These are phyloP conservation scores for Papilio helenus DNA, from an alignment of 1,140 invertebrate genomes.

Conservation along the genomic window DNA sequence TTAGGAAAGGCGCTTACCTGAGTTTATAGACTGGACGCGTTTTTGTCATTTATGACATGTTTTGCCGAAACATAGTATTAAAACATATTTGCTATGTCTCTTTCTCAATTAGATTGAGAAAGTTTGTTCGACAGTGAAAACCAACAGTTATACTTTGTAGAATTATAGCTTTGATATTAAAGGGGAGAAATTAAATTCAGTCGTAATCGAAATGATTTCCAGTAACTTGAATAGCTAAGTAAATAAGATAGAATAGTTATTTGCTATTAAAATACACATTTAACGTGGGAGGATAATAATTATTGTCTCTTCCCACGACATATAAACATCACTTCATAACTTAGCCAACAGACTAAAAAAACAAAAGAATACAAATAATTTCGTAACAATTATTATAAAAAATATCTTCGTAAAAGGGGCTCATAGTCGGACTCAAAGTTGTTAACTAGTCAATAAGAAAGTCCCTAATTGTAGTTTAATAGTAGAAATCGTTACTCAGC, in stretches of 20 bases:
- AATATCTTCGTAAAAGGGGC: no score
- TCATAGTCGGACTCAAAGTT: no score
- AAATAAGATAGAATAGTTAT: neutral
- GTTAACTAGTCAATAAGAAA: no score
- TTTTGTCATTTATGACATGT: neutral
- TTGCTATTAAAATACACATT: neutral
- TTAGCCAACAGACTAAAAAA: neutral
- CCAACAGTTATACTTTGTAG: neutral
- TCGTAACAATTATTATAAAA: no score
- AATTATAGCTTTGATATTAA: neutral
- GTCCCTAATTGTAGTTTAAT: no score
- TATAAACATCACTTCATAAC: neutral
- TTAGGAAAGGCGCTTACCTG: slow-evolving; percentile 21
- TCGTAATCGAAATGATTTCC: neutral
- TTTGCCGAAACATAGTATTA: neutral
- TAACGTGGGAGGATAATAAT: neutral
- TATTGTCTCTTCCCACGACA: neutral
- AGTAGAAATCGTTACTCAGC: no score
- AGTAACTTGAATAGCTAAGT: neutral
- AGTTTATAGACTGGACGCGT: neutral
- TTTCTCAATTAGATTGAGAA: no score
- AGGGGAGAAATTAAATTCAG: neutral
- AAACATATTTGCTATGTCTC: neutral
- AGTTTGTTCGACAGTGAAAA: neutral
- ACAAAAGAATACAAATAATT: neutral